Evolutionary conservation across 2,888 invertebrate species (phyloP).

Genomic region (Melipona beecheii): DNA sequence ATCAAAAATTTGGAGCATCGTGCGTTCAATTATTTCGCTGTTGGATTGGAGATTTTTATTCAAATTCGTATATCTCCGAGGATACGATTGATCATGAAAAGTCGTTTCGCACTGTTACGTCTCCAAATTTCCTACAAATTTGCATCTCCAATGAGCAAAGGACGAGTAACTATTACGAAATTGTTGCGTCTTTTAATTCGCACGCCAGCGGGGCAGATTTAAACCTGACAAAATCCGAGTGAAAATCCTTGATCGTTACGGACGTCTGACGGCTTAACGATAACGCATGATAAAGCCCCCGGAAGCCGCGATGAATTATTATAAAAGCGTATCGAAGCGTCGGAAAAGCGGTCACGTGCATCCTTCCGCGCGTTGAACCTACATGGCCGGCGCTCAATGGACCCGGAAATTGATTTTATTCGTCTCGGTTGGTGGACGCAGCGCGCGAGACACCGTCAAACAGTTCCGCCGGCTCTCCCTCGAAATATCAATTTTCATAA

Average conservation of each 20-base stretch:
- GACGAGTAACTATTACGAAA: no score
- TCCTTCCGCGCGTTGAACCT: conserved; percentile 28
- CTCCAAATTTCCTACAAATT: no score
- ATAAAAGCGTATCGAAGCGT: conserved; percentile 38
- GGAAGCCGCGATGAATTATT: conserved; percentile 34
- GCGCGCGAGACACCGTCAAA: conserved; percentile 10
- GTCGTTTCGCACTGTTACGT: no score
- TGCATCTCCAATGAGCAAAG: no score
- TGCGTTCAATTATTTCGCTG: no score
- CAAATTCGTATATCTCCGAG: no score
- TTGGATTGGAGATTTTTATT: no score
- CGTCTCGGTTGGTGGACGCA: conserved; percentile 35
- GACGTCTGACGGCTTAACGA: background rate
- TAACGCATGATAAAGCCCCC: conserved; percentile 9
- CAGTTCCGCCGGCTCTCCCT: conserved; percentile 16
- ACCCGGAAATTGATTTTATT: conserved; percentile 64
- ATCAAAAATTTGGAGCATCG: no score
- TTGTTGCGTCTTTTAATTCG: background rate
- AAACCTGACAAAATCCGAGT: background rate
- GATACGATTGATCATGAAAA: no score
- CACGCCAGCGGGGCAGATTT: no score
- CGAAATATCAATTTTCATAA: conserved; percentile 67
- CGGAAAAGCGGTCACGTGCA: conserved; percentile 41
- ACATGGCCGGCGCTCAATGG: conserved; percentile 46
- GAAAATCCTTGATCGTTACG: background rate